Evolutionary conservation across 2,113 vertebrate genomes (phyloP), one percentile per base, ranked within the genome.

Genomic region (Pseudorasbora parva): DNA sequence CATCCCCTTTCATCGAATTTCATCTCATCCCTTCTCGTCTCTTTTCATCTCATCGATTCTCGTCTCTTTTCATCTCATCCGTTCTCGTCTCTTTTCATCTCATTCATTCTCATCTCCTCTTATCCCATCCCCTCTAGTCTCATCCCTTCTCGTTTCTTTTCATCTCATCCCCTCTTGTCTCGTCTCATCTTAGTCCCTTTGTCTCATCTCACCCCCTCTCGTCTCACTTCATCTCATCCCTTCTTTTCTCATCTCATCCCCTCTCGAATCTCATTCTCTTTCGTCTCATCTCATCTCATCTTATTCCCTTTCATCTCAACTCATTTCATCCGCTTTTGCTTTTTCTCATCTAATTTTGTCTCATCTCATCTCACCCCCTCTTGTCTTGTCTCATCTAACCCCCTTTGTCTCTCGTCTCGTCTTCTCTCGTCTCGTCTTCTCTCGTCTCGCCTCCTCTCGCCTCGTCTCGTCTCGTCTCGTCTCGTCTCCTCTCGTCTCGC

Each of bases 181-280:
- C 23, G 0, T 21, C 54, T 2, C 5, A 5, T 54, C 14, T 2
- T 2, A 1, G n/a, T 21, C 4, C 1, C 0, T 25, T n/a, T n/a
- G n/a, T 33, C 12, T 74, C 6, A 2, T 47, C 62, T 21, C 23
- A 2, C 11, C 10, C 1, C 3, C 0, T 25, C 3, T 23, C 11
- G 1, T 5, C 9, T 11, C n/a, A 4, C 11, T 2, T 23, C 9
- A 11, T 23, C 8, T 54, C 51, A 25, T 59, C 11, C n/a, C 9
- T 0, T 23, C 23, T 6, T 8, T 0, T 5, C 57, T 62, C 11
- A 0, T 15, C 21, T 8, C 54, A 3, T 59, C 4, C 12, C 14
- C 1, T 15, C 2, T 57, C 56, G n/a, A n/a, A 4, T 2, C 10
- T 5, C 1, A 1, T 1, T 37, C 8, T 69, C 2, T 41, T 4